Evolutionary conservation across 2,113 vertebrate species (phyloP).

Genomic region (Zapornia atra): DNA sequence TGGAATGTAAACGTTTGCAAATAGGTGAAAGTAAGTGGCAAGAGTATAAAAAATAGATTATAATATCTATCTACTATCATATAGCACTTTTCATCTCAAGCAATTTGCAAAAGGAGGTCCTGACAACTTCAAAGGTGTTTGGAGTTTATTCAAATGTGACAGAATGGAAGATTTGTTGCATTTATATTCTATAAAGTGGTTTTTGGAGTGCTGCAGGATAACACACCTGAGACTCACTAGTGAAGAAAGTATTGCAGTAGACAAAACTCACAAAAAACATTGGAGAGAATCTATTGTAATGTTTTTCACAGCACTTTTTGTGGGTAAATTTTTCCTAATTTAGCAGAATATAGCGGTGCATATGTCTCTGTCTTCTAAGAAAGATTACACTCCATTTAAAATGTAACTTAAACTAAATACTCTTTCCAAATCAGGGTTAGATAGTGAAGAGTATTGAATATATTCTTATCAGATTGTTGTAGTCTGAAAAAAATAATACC

Average conservation of each 20-base stretch:
- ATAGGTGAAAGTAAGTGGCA: neutral
- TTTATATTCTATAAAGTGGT: neutral
- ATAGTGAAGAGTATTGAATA: neutral
- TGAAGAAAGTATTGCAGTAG: neutral
- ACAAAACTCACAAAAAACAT: neutral
- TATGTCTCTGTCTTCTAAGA: neutral
- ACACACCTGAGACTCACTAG: neutral
- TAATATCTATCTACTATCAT: neutral
- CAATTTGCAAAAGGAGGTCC: slow-evolving; percentile 1
- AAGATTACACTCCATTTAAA: neutral
- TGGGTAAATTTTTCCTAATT: neutral
- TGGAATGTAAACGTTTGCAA: neutral
- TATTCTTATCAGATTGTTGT: neutral
- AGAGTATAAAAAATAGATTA: neutral
- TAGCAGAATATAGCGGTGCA: neutral
- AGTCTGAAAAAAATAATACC: neutral
- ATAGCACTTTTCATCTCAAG: neutral
- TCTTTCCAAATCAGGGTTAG: neutral
- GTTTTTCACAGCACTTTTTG: neutral
- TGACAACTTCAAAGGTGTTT: slow-evolving; percentile 14
- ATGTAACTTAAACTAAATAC: neutral
- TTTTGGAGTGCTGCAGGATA: neutral
- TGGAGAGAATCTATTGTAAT: neutral
- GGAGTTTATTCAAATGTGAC: neutral
- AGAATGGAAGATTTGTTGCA: neutral